Evolutionary conservation across 1,140 invertebrate species (phyloP), one percentile per base, ranked within the genome.

Genomic region (Trachelipus rathkii): DNA sequence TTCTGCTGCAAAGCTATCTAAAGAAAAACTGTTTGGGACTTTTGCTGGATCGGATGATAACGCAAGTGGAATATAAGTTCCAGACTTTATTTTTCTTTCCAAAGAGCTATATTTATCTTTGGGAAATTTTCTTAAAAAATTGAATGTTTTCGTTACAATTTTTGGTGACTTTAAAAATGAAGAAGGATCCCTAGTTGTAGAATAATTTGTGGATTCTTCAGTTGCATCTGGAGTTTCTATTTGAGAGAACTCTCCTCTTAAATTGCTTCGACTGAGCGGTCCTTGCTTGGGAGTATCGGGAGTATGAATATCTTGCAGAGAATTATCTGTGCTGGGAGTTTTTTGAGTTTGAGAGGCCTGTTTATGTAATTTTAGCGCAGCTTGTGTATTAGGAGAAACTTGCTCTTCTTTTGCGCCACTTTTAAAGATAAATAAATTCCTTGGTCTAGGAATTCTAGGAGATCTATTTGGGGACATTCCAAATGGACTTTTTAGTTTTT

Each of bases 11-110:
- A 81, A 81, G 45, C 80, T 81, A 50, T 81, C 80, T 72, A 81
- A 75, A 21, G 80, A 81, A 72, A 77, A 81, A 53, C 80, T 81
- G 73, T 79, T 79, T n/a, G 77, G 80, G 66, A 81, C 74, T 76
- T 81, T 81, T 19, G 72, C 74, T 24, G 76, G 24, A 44, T 71
- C 72, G 10, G 69, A 71, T 24, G 77, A 75, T 10, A 71, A 75
- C 45, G 74, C 44, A 53, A 77, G 74, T 33, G 76, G 78, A 19
- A 81, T 77, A 46, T 75, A 75, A 67, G 67, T 75, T 44, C 46
- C 78, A 33, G 80, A 81, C 66, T 81, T 81, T 66, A 77, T 75
- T 67, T 81, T 78, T 50, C 78, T 74, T 69, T 81, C 80, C 67
- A 81, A 68, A 44, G 80, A 81, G 8, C 80, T 75, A 43, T 74